A percentile compares a stretch with the other conserved stretches of the same genome.
Conservation (phyloP, 1,140 invertebrate species). For the Trichomalopsis sarcophagae region DNA sequence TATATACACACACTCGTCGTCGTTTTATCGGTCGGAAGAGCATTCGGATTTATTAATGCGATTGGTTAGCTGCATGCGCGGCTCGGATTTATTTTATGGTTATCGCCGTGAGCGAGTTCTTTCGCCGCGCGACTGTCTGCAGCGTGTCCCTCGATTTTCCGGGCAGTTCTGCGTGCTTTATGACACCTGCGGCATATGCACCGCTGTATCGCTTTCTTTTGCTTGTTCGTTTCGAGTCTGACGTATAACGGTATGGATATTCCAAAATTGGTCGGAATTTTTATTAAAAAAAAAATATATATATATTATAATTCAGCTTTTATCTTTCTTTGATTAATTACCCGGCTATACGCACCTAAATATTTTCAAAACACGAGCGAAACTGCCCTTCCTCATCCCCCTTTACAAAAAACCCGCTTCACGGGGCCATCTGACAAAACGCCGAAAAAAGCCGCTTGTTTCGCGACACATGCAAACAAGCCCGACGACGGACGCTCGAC, state of each 20-base stretch:
- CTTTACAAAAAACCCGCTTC: neutral
- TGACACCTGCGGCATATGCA: conserved; percentile 29
- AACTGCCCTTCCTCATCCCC: neutral
- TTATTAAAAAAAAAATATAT: neutral
- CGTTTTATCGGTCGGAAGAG: conserved; percentile 70
- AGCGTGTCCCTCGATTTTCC: neutral
- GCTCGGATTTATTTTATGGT: conserved; percentile 68
- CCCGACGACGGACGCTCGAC: neutral
- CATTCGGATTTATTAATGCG: conserved; percentile 70
- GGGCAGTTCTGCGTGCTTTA: neutral
- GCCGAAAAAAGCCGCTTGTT: conserved; percentile 5
- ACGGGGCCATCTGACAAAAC: neutral
- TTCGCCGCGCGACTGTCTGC: too few species aligned
- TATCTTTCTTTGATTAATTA: neutral
- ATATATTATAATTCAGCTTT: neutral
- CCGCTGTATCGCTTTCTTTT: neutral
- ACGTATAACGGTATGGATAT: too few species aligned
- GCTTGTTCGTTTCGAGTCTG: neutral
- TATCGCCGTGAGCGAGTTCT: conserved; percentile 26
- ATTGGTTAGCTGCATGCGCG: conserved; percentile 61
- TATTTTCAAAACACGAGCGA: neutral
- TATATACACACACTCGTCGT: neutral
- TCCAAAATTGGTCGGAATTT: too few species aligned
- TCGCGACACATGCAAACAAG: conserved; percentile 35
- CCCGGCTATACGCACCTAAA: neutral